These are phyloP conservation scores for Zeus faber DNA, from an alignment of 2,113 vertebrate genomes.

Conservation along the genomic window DNA sequence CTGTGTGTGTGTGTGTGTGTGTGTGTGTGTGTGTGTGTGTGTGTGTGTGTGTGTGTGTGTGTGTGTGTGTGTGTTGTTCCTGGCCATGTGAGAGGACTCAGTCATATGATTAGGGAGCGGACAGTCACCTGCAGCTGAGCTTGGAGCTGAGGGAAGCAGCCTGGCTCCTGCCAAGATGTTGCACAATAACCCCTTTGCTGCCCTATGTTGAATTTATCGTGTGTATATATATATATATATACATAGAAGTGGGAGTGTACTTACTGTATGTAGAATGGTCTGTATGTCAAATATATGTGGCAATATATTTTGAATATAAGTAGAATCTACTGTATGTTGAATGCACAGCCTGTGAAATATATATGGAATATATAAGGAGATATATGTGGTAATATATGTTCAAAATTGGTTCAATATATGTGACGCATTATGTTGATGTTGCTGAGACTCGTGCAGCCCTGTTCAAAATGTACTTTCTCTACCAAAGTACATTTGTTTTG, in stretches of 20 bases:
- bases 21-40: slow-evolving; percentile 3
- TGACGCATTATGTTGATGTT: too few relatives aligned
- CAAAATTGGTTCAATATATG: too few relatives aligned
- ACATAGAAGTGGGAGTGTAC: neutral
- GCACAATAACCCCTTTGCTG: slow-evolving; percentile 18
- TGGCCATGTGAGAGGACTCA: slow-evolving; percentile 35
- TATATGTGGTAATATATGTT: too few relatives aligned
- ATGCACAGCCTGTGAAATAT: too few relatives aligned
- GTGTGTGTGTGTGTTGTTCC: slow-evolving; percentile 16
- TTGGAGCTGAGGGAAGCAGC: slow-evolving; percentile 28
- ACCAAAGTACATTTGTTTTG: too few relatives aligned
- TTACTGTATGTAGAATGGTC: too few relatives aligned
- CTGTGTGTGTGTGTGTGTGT: slow-evolving; percentile 21
- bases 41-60: neutral
- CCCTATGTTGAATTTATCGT: neutral
- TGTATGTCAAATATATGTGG: too few relatives aligned
- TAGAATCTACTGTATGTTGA: too few relatives aligned
- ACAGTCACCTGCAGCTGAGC: slow-evolving; percentile 47
- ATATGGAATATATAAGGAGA: too few relatives aligned
- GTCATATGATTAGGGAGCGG: slow-evolving; percentile 42
- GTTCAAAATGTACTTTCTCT: too few relatives aligned
- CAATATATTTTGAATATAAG: too few relatives aligned
- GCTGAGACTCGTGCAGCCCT: too few relatives aligned
- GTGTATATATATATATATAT: neutral
- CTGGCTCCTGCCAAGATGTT: slow-evolving; percentile 33